Base-by-base conservation (phyloP, 1,140 invertebrate genomes). In the Anoplolepis gracilipes region DNA sequence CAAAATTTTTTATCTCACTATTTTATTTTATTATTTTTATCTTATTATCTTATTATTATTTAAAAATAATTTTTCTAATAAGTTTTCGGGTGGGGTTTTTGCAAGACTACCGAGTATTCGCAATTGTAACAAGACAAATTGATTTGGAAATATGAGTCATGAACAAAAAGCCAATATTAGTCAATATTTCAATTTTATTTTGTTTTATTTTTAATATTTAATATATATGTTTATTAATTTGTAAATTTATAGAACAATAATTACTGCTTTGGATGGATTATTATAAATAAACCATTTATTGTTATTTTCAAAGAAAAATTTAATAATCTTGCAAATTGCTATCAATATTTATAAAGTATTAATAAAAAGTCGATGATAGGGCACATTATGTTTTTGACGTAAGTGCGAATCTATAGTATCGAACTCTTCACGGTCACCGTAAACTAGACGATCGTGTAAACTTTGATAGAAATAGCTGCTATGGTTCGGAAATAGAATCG, bases 401-500 rank as follows among this genome's bases (percentile, higher is more conserved):
- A 39, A 65, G 46, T 7, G 22, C 10, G 25, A 39, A 36, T 69
- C 30, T 67, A n/a, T n/a, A n/a, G n/a, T n/a, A 55, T 79, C 46
- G 22, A 25, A 57, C 64, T 69, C 22, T 2, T 1, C 42, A 39
- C 7, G 33, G 30, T 49, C 30, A 16, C 10, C 33, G 33, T 79
- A 64, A 28, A 69, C 36, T 69, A 59, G 19, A 55, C 36, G 46
- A 79, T 79, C 62, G 10, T 55, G 46, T 69, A 79, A 69, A 69
- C 46, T 79, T 4, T 10, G 64, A 19, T 65, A 53, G 46, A 79
- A 79, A 79, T 79, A 69, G 42, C 49, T 28, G 10, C 46, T 67
- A 22, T 28, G 42, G 19, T 79, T 49, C 77, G 77, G 77, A 79
- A 79, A 79, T 79, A 79, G 77, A 79, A 22, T 22, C 10, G 19